Evolutionary conservation across 2,113 vertebrate species (phyloP).

Genomic region (Xenopus borealis): DNA sequence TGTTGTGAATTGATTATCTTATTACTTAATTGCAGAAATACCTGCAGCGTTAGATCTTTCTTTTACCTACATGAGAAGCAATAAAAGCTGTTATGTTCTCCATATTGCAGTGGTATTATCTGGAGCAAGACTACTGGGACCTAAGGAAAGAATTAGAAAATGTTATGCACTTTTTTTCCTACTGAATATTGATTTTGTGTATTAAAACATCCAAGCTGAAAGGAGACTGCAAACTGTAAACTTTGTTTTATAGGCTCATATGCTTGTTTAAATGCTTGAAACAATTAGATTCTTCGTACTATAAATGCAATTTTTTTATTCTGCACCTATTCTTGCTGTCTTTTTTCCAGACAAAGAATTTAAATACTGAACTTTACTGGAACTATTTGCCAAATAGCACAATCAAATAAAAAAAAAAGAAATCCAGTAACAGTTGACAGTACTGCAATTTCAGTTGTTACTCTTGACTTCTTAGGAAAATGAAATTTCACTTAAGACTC

Average conservation of each 20-base stretch:
- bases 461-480: constrained; percentile 44
- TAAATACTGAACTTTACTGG: no score
- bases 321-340: no score
- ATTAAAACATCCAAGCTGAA: not conserved
- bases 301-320: no score
- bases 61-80: constrained; percentile 3
- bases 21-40: constrained; percentile 4
- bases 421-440: no score
- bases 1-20: constrained; percentile 6
- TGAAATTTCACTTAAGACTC: constrained; percentile 55
- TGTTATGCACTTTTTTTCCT: not conserved
- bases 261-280: no score
- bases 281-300: no score
- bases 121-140: constrained; percentile 1
- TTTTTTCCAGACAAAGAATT: constrained; percentile 15
- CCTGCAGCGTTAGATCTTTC: constrained; percentile 1
- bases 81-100: not conserved
- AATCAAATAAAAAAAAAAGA: no score
- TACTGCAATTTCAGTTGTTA: no score
- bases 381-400: no score
- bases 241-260: constrained; percentile 16
- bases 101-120: constrained; percentile 1
- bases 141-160: not conserved
- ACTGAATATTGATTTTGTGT: not conserved
- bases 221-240: not conserved